These are phyloP conservation scores for Trypoxylon attenuatum DNA, from an alignment of 2,888 invertebrate species.

Conservation along the genomic window DNA sequence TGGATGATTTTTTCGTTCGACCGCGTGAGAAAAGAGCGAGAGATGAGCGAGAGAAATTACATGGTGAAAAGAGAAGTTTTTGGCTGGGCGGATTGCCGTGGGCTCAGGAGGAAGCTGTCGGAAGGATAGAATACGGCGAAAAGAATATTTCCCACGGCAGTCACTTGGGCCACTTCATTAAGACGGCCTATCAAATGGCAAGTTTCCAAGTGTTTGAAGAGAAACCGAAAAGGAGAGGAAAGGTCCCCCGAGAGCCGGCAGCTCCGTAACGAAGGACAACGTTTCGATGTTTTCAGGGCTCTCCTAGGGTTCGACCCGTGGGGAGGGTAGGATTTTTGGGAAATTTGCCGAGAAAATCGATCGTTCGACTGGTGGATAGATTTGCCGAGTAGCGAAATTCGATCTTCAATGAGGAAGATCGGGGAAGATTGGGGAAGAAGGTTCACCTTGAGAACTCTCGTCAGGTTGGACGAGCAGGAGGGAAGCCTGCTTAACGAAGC, in stretches of 20 bases:
- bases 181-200: conserved; percentile 47
- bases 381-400: conserved; percentile 45
- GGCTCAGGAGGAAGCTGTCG: neutral
- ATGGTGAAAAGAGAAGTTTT: too few species aligned
- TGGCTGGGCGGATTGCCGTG: too few species aligned
- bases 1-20: conserved; percentile 9
- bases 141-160: conserved; percentile 43
- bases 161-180: conserved; percentile 46
- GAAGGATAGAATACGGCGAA: conserved; percentile 15
- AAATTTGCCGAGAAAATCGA: conserved; percentile 35
- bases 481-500: conserved; percentile 54
- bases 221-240: conserved; percentile 12
- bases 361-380: conserved; percentile 33
- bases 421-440: too few species aligned
- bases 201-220: conserved; percentile 31
- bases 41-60: too few species aligned
- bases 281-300: neutral
- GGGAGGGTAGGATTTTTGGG: conserved; percentile 3
- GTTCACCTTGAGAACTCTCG: conserved; percentile 53
- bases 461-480: conserved; percentile 23
- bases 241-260: conserved; percentile 16
- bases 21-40: too few species aligned
- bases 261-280: conserved; percentile 33
- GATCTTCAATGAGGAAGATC: conserved; percentile 54
- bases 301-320: neutral